Evolutionary conservation across 2,888 invertebrate species (phyloP).

Genomic region (Caenorhabditis uteleia): DNA sequence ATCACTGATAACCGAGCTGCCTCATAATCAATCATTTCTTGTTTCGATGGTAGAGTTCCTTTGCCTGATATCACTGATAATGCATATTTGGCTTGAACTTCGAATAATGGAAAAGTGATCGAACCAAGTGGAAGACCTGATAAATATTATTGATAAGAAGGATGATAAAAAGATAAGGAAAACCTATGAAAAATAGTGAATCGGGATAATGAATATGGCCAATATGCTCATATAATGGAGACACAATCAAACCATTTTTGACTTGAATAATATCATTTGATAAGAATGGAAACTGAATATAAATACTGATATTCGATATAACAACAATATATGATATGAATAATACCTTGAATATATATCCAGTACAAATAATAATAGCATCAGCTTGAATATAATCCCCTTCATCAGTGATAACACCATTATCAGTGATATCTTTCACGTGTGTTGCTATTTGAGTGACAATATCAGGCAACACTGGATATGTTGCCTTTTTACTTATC

Average conservation of each 20-base stretch:
- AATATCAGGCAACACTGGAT: slow-evolving; percentile 62
- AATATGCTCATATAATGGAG: no score
- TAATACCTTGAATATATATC: slow-evolving; percentile 63
- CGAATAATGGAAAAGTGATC: slow-evolving; percentile 55
- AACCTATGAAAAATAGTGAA: slow-evolving; percentile 79
- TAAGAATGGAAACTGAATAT: no score
- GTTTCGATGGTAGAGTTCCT: slow-evolving; percentile 19
- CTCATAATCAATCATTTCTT: slow-evolving; percentile 15
- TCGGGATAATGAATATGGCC: no score
- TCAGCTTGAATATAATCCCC: slow-evolving; percentile 58
- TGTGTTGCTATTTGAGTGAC: slow-evolving; percentile 36
- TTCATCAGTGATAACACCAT: slow-evolving; percentile 46
- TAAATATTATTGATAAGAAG: slow-evolving; percentile 4
- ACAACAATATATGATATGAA: slow-evolving; percentile 81
- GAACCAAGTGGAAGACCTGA: slow-evolving; percentile 46
- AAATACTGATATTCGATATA: no score
- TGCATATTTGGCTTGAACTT: slow-evolving; percentile 54
- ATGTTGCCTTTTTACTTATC: slow-evolving; percentile 55
- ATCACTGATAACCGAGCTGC: slow-evolving; percentile 8
- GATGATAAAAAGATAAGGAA: neutral
- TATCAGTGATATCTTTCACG: slow-evolving; percentile 50
- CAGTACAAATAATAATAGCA: slow-evolving; percentile 71
- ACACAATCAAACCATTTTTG: no score
- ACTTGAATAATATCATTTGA: no score
- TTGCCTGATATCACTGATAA: slow-evolving; percentile 31